These are phyloP conservation scores for Lepisosteus osseus DNA, from an alignment of 2,113 vertebrate species.

Conservation along the genomic window DNA sequence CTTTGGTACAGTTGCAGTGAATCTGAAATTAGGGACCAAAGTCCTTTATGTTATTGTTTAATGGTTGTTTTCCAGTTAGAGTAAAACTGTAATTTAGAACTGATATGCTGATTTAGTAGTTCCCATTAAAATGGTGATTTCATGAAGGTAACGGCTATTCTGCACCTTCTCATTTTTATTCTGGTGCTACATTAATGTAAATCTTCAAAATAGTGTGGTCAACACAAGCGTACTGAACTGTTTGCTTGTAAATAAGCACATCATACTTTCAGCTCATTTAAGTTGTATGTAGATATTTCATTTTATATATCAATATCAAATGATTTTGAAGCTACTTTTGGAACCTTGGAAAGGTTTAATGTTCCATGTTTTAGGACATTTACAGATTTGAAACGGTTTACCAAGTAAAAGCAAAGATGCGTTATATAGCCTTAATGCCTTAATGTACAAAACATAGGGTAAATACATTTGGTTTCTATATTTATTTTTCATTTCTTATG, in stretches of 20 bases:
- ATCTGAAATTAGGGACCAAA: slow-evolving; percentile 33
- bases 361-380: too few relatives aligned
- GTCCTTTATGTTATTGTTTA: slow-evolving; percentile 9
- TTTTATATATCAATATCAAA: slow-evolving; percentile 42
- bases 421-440: slow-evolving; percentile 26
- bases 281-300: slow-evolving; percentile 14
- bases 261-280: slow-evolving; percentile 26
- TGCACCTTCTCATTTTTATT: slow-evolving; percentile 4
- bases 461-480: background rate
- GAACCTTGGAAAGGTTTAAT: slow-evolving; percentile 18
- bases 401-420: background rate
- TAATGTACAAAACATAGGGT: slow-evolving; percentile 16
- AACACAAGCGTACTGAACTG: slow-evolving; percentile 45
- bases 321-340: slow-evolving; percentile 8
- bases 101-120: too few relatives aligned
- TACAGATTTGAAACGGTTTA: too few relatives aligned
- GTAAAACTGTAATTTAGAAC: too few relatives aligned
- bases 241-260: slow-evolving; percentile 51
- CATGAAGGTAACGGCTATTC: too few relatives aligned
- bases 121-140: too few relatives aligned
- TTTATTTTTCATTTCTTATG: background rate
- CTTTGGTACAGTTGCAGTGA: slow-evolving; percentile 5
- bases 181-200: slow-evolving; percentile 26
- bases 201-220: slow-evolving; percentile 28
- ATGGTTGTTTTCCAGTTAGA: background rate